Conservation (phyloP, 2,113 vertebrate species). For the Upupa epops region DNA sequence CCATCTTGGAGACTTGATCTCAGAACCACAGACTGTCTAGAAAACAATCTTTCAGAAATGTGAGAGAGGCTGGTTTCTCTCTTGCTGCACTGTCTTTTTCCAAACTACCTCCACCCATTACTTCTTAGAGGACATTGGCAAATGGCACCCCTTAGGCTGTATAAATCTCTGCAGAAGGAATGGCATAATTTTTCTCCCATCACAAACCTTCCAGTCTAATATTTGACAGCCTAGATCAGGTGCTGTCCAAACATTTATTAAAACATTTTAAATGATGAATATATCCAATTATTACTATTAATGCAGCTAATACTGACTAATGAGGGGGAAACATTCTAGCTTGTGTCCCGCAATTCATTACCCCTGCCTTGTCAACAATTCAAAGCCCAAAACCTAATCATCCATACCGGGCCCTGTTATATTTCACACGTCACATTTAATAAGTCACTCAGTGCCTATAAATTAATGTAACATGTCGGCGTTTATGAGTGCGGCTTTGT, state of each 20-base stretch:
- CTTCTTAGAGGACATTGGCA: conserved; percentile 49
- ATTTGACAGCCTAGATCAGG: conserved; percentile 82
- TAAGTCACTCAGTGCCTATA: conserved; percentile 88
- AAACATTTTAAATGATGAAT: conserved; percentile 90
- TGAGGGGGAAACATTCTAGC: conserved; percentile 81
- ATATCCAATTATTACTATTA: conserved; percentile 90
- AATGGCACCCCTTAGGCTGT: conserved; percentile 63
- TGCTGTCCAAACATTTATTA: conserved; percentile 90
- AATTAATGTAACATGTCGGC: conserved; percentile 88
- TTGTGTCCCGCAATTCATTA: conserved; percentile 85
- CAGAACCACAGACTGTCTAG: background rate
- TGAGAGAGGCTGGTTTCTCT: background rate
- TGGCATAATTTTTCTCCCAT: conserved; percentile 75
- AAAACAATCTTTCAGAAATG: background rate
- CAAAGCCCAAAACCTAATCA: conserved; percentile 86
- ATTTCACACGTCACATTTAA: conserved; percentile 89
- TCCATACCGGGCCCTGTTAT: conserved; percentile 82
- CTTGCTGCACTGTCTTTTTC: background rate
- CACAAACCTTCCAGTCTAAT: conserved; percentile 75
- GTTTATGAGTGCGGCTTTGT: conserved; percentile 83
- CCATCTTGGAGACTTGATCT: background rate
- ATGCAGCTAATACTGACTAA: conserved; percentile 89
- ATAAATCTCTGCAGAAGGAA: conserved; percentile 76
- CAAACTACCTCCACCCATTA: conserved; percentile 23
- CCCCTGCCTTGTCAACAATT: conserved; percentile 88